phyloP scores from a whole-genome alignment of 2,113 vertebrate species.

The Drymodes brunneopygia region DNA sequence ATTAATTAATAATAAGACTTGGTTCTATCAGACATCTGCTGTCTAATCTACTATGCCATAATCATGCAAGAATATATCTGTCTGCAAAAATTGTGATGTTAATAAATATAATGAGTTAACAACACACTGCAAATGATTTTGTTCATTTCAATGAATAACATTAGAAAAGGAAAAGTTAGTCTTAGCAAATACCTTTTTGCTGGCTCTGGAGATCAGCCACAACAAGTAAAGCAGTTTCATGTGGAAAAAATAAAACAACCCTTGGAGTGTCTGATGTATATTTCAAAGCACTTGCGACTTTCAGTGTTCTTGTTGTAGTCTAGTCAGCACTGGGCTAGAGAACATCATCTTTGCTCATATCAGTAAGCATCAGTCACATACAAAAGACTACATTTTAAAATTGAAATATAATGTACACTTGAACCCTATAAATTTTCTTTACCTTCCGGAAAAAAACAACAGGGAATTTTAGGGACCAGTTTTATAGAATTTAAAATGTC shows the following conservation, averaged over 20 bases:
- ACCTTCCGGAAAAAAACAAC: not conserved
- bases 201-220: not conserved
- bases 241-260: not conserved
- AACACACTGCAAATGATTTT: not conserved
- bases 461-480: not conserved
- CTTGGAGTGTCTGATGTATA: constrained; percentile 43
- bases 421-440: not conserved
- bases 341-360: not conserved
- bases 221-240: not conserved
- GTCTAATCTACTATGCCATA: not conserved
- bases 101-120: not conserved
- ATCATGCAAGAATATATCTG: not conserved
- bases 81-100: not conserved
- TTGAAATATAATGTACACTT: not conserved
- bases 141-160: not conserved
- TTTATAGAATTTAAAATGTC: not conserved
- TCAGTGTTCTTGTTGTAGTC: not conserved
- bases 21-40: not conserved
- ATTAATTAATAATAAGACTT: not conserved
- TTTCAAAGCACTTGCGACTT: not conserved
- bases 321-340: not conserved
- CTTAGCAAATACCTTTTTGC: not conserved
- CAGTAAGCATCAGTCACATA: constrained; percentile 5
- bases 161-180: not conserved
- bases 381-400: constrained; percentile 7